These are phyloP conservation scores for Stegodyphus dumicola DNA, from an alignment of 1,140 invertebrate species.

Conservation along the genomic window DNA sequence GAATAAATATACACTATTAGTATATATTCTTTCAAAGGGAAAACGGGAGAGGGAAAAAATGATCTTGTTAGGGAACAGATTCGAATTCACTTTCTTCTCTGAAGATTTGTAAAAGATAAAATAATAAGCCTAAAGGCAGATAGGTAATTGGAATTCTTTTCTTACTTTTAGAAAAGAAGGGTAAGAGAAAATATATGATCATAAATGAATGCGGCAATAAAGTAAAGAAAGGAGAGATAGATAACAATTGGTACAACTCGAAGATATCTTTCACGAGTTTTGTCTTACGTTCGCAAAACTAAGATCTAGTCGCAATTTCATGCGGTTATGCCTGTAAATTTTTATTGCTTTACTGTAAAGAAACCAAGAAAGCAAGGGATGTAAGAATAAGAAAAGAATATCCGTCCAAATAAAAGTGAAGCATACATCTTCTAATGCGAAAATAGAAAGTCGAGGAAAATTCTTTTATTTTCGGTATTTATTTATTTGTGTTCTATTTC, in stretches of 20 bases:
- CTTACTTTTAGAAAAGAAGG: too few relatives aligned
- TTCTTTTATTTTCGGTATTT: constrained; percentile 26
- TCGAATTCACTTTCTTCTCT: too few relatives aligned
- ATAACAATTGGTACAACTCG: background rate
- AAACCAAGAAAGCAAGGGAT: too few relatives aligned
- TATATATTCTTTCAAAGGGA: too few relatives aligned
- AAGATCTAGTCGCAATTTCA: constrained; percentile 32
- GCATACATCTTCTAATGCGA: constrained; percentile 37
- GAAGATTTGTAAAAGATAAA: too few relatives aligned
- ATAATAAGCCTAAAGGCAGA: too few relatives aligned
- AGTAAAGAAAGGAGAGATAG: background rate
- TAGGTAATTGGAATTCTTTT: too few relatives aligned
- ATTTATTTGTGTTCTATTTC: constrained; percentile 46
- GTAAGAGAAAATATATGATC: too few relatives aligned
- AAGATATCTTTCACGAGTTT: background rate
- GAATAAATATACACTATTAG: too few relatives aligned
- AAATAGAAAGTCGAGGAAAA: constrained; percentile 45
- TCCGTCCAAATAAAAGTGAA: constrained; percentile 30
- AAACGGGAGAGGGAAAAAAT: too few relatives aligned
- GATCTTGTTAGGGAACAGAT: too few relatives aligned
- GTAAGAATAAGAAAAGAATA: constrained; percentile 6
- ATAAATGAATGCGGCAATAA: too few relatives aligned
- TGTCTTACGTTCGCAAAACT: background rate
- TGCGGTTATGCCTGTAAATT: constrained; percentile 20
- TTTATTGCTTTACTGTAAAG: constrained; percentile 37